Evolutionary conservation across 1,140 invertebrate genomes (phyloP).

Genomic region (Hyphantria cunea): DNA sequence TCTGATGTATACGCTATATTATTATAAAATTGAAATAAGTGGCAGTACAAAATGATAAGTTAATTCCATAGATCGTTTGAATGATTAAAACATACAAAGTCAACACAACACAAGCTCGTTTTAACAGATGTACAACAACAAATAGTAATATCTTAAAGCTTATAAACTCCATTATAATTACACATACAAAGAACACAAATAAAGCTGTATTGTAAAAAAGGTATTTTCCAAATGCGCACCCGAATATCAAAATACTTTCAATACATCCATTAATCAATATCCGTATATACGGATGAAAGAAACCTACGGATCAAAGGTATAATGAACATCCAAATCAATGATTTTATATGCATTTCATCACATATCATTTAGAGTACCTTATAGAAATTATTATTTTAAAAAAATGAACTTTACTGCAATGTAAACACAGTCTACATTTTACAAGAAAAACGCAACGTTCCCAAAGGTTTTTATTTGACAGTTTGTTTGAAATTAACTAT

Average conservation of each 20-base stretch:
- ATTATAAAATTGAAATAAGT: too few relatives aligned
- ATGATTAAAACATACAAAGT: too few relatives aligned
- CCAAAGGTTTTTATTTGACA: background rate
- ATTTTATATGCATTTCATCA: conserved; percentile 9
- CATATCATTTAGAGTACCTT: background rate
- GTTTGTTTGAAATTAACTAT: conserved; percentile 23
- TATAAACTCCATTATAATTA: too few relatives aligned
- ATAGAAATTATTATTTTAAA: conserved; percentile 24
- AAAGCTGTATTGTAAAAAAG: conserved; percentile 17
- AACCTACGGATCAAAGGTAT: conserved; percentile 45
- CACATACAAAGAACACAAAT: too few relatives aligned
- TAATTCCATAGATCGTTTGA: too few relatives aligned
- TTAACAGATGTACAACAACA: too few relatives aligned
- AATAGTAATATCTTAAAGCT: too few relatives aligned
- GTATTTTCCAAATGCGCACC: background rate
- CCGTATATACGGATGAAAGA: background rate
- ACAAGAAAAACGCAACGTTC: conserved; percentile 8
- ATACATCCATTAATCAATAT: too few relatives aligned
- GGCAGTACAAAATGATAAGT: too few relatives aligned
- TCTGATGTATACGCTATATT: too few relatives aligned
- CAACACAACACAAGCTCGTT: too few relatives aligned
- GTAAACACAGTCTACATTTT: conserved; percentile 29
- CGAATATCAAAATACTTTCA: too few relatives aligned
- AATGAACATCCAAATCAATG: conserved; percentile 57
- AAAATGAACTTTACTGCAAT: conserved; percentile 28